Conservation (phyloP, 2,888 invertebrate genomes). For the Congeria kusceri region DNA sequence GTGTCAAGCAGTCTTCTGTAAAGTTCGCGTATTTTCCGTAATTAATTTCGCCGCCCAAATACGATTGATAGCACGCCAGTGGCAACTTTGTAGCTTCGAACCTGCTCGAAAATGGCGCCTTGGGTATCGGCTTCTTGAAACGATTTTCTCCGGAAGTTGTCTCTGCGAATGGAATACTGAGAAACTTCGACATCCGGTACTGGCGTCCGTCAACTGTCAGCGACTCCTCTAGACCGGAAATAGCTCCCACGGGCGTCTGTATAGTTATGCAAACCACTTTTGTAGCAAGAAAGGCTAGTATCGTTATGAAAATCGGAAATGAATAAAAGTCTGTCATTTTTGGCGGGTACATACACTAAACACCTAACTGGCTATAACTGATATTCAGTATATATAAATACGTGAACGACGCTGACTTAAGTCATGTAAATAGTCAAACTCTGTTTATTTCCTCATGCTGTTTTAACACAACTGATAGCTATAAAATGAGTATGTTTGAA, state of each 20-base stretch:
- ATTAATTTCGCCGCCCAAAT: not conserved
- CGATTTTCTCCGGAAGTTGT: slow-evolving; percentile 40
- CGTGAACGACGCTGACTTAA: no score
- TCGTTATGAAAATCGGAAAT: no score
- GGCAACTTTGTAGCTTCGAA: slow-evolving; percentile 15
- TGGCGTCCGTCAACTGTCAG: slow-evolving; percentile 11
- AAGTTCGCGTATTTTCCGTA: not conserved
- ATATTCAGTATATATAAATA: no score
- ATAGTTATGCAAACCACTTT: slow-evolving; percentile 8
- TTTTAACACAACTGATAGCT: no score
- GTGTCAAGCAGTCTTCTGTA: slow-evolving; percentile 49
- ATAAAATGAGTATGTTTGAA: no score
- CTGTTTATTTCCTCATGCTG: no score
- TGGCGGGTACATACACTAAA: no score
- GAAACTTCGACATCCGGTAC: slow-evolving; percentile 31
- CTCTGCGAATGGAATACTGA: slow-evolving; percentile 56
- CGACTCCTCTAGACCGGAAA: slow-evolving; percentile 26
- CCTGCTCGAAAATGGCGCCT: slow-evolving; percentile 31
- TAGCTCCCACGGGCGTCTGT: slow-evolving; percentile 32
- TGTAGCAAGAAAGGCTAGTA: not conserved
- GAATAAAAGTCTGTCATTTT: no score
- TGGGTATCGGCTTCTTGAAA: slow-evolving; percentile 45
- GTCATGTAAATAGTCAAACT: no score
- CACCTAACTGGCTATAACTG: no score
- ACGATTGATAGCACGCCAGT: slow-evolving; percentile 31